Percentiles rank a stretch among this genome's conserved stretches.
Evolutionary conservation across 2,888 invertebrate genomes (phyloP).

Genomic region (Xylocampa areola): DNA sequence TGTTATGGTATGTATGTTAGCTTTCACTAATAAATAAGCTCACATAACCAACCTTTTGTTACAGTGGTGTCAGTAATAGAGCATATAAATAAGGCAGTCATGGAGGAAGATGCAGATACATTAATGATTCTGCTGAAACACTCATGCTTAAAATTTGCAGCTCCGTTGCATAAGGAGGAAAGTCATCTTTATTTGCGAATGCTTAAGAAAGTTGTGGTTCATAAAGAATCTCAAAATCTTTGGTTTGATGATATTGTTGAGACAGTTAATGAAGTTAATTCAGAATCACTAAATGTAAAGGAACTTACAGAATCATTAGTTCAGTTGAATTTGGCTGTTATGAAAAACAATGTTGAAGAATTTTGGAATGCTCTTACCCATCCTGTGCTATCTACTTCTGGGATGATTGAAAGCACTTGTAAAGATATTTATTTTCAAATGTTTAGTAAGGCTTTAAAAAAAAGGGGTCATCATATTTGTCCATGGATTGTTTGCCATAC

Average conservation of each 20-base stretch:
- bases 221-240: conserved; percentile 89
- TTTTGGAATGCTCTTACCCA: conserved; percentile 78
- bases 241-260: conserved; percentile 90
- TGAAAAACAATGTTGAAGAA: conserved; percentile 79
- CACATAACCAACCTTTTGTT: conserved; percentile 56
- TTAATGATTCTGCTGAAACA: conserved; percentile 86
- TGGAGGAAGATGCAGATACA: conserved; percentile 80
- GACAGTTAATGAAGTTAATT: conserved; percentile 82
- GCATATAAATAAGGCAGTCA: conserved; percentile 90
- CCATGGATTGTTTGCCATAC: conserved; percentile 88
- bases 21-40: not conserved
- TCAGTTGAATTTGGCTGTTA: conserved; percentile 80
- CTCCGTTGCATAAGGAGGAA: conserved; percentile 83
- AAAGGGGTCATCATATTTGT: conserved; percentile 81
- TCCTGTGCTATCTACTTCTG: conserved; percentile 68
- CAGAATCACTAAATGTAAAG: conserved; percentile 86
- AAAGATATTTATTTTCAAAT: conserved; percentile 85
- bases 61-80: conserved; percentile 89
- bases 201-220: conserved; percentile 84
- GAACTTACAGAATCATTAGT: conserved; percentile 82
- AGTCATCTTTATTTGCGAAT: conserved; percentile 87
- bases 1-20: not conserved
- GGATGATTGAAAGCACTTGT: conserved; percentile 75
- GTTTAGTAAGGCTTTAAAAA: conserved; percentile 83
- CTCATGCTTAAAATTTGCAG: conserved; percentile 81